Percentiles rank a stretch among this genome's conserved stretches.
phyloP scores from a whole-genome alignment of 2,888 invertebrate species.

The Helicoverpa assulta region DNA sequence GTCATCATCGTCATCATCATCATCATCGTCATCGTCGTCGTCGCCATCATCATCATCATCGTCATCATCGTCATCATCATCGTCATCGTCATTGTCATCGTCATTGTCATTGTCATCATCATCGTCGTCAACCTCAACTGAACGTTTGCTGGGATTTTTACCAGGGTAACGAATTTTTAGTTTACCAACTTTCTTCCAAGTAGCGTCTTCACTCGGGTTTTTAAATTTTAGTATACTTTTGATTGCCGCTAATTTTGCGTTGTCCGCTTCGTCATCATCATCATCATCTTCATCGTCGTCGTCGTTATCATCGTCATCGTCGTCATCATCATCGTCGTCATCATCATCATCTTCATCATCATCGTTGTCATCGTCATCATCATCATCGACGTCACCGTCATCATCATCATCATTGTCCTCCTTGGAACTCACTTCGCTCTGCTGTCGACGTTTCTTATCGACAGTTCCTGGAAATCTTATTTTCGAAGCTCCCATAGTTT shows the following conservation, averaged over 20 bases:
- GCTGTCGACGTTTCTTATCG: constrained; percentile 52
- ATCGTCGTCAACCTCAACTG: constrained; percentile 79
- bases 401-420: constrained; percentile 63
- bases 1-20: constrained; percentile 74
- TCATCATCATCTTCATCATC: constrained; percentile 80
- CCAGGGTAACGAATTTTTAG: constrained; percentile 69
- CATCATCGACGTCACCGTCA: constrained; percentile 83
- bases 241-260: constrained; percentile 70
- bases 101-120: constrained; percentile 77
- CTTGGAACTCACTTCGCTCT: constrained; percentile 58
- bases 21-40: constrained; percentile 80
- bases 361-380: constrained; percentile 87
- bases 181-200: constrained; percentile 70
- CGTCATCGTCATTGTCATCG: constrained; percentile 68
- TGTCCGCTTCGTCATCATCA: constrained; percentile 75
- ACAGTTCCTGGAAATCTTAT: constrained; percentile 71
- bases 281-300: constrained; percentile 76
- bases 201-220: constrained; percentile 62
- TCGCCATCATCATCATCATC: constrained; percentile 87
- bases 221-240: constrained; percentile 67
- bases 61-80: constrained; percentile 79
- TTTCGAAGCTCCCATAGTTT: constrained; percentile 80
- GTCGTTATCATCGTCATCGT: constrained; percentile 77
- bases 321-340: constrained; percentile 68
- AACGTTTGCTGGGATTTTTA: constrained; percentile 52